These are phyloP conservation scores for Ichneumoninae sp. DNA, from an alignment of 2,888 invertebrate genomes.

Conservation along the genomic window DNA sequence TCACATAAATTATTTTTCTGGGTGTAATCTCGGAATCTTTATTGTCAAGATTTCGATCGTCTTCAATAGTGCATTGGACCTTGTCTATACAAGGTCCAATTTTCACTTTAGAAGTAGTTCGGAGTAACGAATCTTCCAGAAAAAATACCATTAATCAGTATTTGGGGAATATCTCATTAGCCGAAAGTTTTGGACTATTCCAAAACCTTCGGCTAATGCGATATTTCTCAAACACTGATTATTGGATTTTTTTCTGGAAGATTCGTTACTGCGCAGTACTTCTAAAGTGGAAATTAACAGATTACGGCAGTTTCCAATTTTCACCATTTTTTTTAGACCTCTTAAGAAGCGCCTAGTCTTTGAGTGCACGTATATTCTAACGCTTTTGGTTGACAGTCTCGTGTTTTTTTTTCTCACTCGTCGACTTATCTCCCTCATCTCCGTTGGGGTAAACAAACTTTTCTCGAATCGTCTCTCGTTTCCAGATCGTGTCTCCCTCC, in stretches of 20 bases:
- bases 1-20: no score
- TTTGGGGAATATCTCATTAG: no score
- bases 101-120: no score
- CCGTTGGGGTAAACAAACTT: constrained; percentile 56
- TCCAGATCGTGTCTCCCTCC: constrained; percentile 17
- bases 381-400: background rate
- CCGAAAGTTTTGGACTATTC: background rate
- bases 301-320: background rate
- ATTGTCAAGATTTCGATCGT: background rate
- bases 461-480: constrained; percentile 47
- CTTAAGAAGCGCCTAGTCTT: background rate
- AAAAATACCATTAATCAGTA: no score
- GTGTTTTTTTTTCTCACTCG: constrained; percentile 17
- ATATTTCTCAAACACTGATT: background rate
- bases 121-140: no score
- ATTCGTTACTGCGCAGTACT: background rate
- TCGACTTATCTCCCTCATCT: constrained; percentile 28
- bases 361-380: constrained; percentile 3
- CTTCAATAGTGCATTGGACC: background rate
- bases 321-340: background rate
- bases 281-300: background rate
- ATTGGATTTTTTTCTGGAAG: background rate
- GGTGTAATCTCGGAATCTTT: background rate
- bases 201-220: background rate
- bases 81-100: background rate